These are phyloP conservation scores for Drosophila meridiana DNA, from an alignment of 2,888 invertebrate genomes.

Conservation along the genomic window DNA sequence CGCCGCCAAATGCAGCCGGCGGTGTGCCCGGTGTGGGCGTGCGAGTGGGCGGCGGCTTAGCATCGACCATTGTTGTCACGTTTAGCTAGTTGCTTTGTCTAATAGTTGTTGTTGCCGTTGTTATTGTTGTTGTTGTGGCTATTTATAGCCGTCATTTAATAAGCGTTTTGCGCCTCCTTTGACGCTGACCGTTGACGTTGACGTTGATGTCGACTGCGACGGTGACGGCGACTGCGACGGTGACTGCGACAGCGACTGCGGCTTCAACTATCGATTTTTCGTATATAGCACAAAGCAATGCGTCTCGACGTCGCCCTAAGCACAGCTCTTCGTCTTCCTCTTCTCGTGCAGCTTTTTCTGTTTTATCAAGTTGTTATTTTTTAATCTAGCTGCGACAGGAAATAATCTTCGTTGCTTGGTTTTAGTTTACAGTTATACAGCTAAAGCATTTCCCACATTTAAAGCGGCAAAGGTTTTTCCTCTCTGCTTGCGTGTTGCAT, in stretches of 20 bases:
- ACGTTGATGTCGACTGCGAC: constrained; percentile 21
- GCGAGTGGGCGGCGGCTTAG: constrained; percentile 65
- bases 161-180: constrained; percentile 34
- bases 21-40: constrained; percentile 69
- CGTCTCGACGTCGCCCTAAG: constrained; percentile 29
- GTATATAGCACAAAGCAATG: constrained; percentile 44
- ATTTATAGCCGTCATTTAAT: constrained; percentile 50
- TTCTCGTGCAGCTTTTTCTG: constrained; percentile 9
- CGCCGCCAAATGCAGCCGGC: constrained; percentile 82
- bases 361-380: constrained; percentile 4
- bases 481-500: neutral
- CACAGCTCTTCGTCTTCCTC: constrained; percentile 16
- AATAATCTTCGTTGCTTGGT: constrained; percentile 19
- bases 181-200: constrained; percentile 21
- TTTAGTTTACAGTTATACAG: constrained; percentile 10
- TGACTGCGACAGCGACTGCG: constrained; percentile 28
- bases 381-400: constrained; percentile 29
- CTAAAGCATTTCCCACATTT: neutral
- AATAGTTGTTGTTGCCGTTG: constrained; percentile 12
- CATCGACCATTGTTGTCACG: constrained; percentile 65
- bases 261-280: constrained; percentile 72
- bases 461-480: neutral
- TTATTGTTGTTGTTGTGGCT: constrained; percentile 9
- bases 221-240: constrained; percentile 4
- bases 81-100: constrained; percentile 3